phyloP scores from a whole-genome alignment of 2,888 invertebrate species.

The Pherbina coryleti region DNA sequence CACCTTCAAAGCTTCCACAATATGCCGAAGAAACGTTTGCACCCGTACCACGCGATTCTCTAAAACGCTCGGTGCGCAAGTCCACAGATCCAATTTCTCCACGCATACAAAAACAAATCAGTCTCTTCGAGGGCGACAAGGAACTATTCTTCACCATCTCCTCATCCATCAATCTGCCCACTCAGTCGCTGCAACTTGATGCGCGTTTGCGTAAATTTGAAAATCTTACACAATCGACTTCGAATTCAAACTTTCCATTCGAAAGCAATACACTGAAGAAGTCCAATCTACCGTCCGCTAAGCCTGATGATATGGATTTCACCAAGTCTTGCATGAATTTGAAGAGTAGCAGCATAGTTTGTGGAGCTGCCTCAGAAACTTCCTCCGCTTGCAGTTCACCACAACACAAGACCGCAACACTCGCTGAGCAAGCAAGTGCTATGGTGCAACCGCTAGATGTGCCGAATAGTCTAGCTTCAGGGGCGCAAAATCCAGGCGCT shows the following conservation, averaged over 20 bases:
- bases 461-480: neutral
- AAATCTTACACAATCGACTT: conserved; percentile 64
- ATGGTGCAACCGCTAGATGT: conserved; percentile 45
- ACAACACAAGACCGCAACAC: conserved; percentile 49
- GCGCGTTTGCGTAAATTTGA: conserved; percentile 64
- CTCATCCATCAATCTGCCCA: conserved; percentile 59
- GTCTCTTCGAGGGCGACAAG: conserved; percentile 61
- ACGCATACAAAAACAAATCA: conserved; percentile 66
- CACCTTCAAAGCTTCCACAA: neutral
- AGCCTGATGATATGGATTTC: conserved; percentile 43
- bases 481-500: conserved; percentile 65
- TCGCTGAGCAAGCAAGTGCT: neutral
- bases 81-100: conserved; percentile 63
- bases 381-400: conserved; percentile 50
- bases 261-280: conserved; percentile 63
- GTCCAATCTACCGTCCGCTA: conserved; percentile 38
- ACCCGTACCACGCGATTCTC: neutral
- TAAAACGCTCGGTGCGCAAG: conserved; percentile 55
- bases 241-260: conserved; percentile 65
- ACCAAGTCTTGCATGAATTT: conserved; percentile 65
- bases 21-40: neutral
- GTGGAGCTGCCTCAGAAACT: conserved; percentile 45
- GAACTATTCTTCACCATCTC: conserved; percentile 51
- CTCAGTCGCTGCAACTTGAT: conserved; percentile 58
- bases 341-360: conserved; percentile 48